phyloP scores from a whole-genome alignment of 1,140 invertebrate genomes.

The Orius insidiosus region DNA sequence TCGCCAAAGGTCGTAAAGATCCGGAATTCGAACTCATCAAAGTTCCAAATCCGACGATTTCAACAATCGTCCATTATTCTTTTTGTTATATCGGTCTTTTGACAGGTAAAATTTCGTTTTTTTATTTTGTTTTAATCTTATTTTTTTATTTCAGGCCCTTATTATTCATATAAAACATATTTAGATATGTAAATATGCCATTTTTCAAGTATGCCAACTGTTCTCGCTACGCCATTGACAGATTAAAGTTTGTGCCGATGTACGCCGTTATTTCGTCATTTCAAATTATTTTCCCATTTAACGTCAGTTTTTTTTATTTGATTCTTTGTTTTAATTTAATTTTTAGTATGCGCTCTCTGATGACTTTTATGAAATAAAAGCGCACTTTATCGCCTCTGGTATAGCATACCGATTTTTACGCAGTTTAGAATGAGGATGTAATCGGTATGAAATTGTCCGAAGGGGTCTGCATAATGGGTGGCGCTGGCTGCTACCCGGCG shows the following conservation, averaged over 20 bases:
- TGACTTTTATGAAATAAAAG: conserved; percentile 45
- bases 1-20: conserved; percentile 26
- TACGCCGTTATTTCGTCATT: conserved; percentile 49
- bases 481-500: conserved; percentile 76
- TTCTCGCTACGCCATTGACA: conserved; percentile 38
- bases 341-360: conserved; percentile 51
- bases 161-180: conserved; percentile 73
- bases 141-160: conserved; percentile 51
- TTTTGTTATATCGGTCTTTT: conserved; percentile 78
- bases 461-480: conserved; percentile 79
- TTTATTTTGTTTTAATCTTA: conserved; percentile 1
- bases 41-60: conserved; percentile 31
- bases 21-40: conserved; percentile 21
- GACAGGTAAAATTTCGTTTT: conserved; percentile 51
- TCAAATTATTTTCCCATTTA: conserved; percentile 49
- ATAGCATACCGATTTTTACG: conserved; percentile 75
- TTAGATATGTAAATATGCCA: conserved; percentile 50
- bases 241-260: conserved; percentile 47
- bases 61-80: conserved; percentile 63
- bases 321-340: too few species aligned
- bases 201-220: conserved; percentile 46
- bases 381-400: conserved; percentile 60
- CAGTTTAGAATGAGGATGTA: conserved; percentile 80
- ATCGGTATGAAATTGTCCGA: conserved; percentile 73
- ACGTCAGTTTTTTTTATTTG: conserved; percentile 33